phyloP scores from a whole-genome alignment of 2,797 vertebrate species.

The Cyprinodon diabolis region DNA sequence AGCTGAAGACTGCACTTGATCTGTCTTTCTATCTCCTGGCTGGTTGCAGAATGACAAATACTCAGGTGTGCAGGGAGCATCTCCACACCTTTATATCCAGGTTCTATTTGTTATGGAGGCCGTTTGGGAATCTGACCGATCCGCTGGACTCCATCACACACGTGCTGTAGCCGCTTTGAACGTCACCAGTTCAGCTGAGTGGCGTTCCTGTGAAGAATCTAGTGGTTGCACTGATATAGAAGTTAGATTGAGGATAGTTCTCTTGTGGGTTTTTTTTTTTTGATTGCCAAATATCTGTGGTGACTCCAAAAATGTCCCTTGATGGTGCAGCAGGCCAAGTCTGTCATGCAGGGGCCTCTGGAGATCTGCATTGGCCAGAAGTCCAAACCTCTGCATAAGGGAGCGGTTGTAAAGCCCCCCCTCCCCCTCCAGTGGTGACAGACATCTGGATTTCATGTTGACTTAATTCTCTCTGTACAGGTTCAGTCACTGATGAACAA shows the following conservation, averaged over 20 bases:
- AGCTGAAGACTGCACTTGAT: not conserved
- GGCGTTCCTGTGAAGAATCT: not conserved
- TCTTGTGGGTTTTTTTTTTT: not conserved
- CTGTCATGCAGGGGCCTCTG: too few species aligned
- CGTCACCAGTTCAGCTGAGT: not conserved
- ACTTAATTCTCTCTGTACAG: not conserved
- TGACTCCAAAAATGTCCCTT: not conserved
- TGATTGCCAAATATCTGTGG: slow-evolving; percentile 2
- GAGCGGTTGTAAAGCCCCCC: too few species aligned
- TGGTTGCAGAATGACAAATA: slow-evolving; percentile 1
- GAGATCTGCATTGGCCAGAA: too few species aligned
- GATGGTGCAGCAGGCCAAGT: too few species aligned
- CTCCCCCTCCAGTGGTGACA: too few species aligned
- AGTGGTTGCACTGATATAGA: not conserved
- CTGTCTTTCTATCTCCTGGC: slow-evolving; percentile 6
- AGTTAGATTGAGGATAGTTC: not conserved
- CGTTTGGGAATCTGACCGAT: not conserved
- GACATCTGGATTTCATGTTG: too few species aligned
- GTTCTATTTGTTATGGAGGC: not conserved
- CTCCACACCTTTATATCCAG: not conserved
- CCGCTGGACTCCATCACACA: not conserved
- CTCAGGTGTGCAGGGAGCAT: not conserved
- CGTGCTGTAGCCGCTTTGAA: not conserved
- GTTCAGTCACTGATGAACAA: too few species aligned
- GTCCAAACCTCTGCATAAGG: too few species aligned